Percentiles rank a stretch among this genome's conserved stretches.
Conservation (phyloP, 2,888 invertebrate genomes). For the Limenitis camilla region DNA sequence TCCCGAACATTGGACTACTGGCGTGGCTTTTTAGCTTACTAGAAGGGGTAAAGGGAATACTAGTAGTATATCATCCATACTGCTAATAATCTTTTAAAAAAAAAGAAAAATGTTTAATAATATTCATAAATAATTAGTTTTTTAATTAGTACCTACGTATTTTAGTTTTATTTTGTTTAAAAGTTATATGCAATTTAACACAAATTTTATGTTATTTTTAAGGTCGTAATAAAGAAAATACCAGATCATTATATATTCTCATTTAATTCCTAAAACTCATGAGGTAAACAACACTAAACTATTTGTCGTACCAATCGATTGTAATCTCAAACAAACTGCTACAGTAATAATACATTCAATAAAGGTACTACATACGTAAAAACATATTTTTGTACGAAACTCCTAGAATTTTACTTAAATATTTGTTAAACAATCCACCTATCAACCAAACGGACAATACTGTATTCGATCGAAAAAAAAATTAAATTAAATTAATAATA, state of each 20-base stretch:
- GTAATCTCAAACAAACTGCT: constrained; percentile 45
- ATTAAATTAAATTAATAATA: constrained; percentile 45
- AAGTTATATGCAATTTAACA: too few species aligned
- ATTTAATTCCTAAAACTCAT: constrained; percentile 73
- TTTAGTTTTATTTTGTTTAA: too few species aligned
- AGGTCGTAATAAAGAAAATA: constrained; percentile 34
- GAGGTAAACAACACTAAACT: constrained; percentile 73
- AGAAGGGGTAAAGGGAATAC: too few species aligned
- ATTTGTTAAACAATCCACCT: constrained; percentile 50
- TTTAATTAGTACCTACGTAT: too few species aligned
- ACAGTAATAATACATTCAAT: constrained; percentile 35
- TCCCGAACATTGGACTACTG: too few species aligned
- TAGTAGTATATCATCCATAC: too few species aligned
- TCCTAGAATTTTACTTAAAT: constrained; percentile 22
- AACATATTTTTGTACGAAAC: constrained; percentile 19
- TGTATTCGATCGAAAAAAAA: constrained; percentile 36
- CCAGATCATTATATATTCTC: constrained; percentile 53
- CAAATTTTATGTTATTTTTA: not conserved
- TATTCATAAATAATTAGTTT: too few species aligned
- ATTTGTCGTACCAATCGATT: constrained; percentile 58
- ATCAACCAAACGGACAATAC: constrained; percentile 42
- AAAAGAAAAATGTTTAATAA: too few species aligned
- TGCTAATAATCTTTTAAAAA: too few species aligned
- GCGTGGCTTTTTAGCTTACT: too few species aligned
- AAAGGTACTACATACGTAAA: constrained; percentile 30